A percentile compares a stretch with the other conserved stretches of the same genome.
These are phyloP conservation scores for Sceloporus undulatus DNA, from an alignment of 2,113 vertebrate genomes.

Conservation along the genomic window DNA sequence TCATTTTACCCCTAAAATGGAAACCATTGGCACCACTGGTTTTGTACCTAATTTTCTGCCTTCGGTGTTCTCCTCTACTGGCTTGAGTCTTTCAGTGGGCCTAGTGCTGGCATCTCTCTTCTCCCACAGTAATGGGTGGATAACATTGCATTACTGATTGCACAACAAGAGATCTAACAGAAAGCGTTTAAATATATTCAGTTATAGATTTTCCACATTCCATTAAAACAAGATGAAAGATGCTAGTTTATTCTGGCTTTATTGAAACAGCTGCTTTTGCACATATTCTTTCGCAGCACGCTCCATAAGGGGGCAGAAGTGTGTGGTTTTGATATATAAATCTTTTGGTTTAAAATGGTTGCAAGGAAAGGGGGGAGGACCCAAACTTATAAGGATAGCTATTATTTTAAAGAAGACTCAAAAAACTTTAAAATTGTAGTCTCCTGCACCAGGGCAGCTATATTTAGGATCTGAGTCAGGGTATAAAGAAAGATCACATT, in stretches of 20 bases:
- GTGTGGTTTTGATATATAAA: constrained; percentile 59
- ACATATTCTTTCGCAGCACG: background rate
- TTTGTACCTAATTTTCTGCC: no score
- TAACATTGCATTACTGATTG: background rate
- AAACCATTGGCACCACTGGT: no score
- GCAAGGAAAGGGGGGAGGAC: constrained; percentile 29
- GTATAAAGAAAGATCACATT: background rate
- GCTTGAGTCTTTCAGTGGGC: no score
- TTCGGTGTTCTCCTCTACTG: no score
- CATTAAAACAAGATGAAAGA: constrained; percentile 67
- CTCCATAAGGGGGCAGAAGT: constrained; percentile 40
- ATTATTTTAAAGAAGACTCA: background rate
- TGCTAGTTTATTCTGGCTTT: constrained; percentile 68
- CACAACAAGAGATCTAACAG: constrained; percentile 23
- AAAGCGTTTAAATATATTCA: constrained; percentile 65
- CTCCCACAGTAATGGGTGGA: no score
- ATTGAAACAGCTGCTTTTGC: constrained; percentile 56
- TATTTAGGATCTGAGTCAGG: background rate
- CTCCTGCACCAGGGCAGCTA: background rate
- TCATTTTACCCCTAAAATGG: no score
- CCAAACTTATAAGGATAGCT: background rate
- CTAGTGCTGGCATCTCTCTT: no score
- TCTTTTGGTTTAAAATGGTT: background rate
- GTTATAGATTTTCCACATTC: constrained; percentile 69
- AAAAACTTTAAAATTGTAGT: background rate